A percentile compares a stretch with the other conserved stretches of the same genome.
These are phyloP conservation scores for Platalea minor DNA, from an alignment of 2,797 vertebrate genomes.

Conservation along the genomic window DNA sequence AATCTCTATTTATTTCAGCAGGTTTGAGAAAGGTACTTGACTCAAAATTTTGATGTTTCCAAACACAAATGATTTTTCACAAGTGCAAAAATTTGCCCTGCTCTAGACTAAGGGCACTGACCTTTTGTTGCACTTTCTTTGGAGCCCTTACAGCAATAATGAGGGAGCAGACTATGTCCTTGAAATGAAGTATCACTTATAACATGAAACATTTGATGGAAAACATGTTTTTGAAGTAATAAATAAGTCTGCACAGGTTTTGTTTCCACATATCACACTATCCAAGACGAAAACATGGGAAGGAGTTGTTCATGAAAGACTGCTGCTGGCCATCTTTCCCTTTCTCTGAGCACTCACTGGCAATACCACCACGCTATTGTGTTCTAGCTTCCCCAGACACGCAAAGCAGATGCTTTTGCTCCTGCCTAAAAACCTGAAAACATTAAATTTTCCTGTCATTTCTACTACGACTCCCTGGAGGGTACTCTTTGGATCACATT, in stretches of 20 bases:
- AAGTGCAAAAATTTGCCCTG: background rate
- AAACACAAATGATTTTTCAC: background rate
- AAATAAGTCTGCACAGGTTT: background rate
- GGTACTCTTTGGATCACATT: background rate
- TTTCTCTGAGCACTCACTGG: background rate
- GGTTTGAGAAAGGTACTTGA: background rate
- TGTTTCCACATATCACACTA: background rate
- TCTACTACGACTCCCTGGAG: background rate
- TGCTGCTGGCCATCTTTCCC: background rate
- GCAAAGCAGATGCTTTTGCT: background rate
- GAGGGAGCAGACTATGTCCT: background rate
- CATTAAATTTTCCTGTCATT: background rate
- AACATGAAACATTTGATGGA: background rate
- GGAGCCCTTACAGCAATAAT: background rate
- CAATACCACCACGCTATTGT: background rate
- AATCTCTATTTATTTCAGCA: background rate
- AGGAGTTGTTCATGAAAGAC: background rate
- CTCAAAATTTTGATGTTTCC: background rate
- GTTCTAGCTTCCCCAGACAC: background rate
- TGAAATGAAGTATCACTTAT: background rate
- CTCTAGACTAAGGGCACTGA: background rate
- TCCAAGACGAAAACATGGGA: background rate
- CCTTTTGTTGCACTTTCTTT: background rate
- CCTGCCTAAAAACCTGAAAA: background rate
- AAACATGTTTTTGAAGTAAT: background rate